Evolutionary conservation across 2,888 invertebrate genomes (phyloP).

Genomic region (Ctena decussata): DNA sequence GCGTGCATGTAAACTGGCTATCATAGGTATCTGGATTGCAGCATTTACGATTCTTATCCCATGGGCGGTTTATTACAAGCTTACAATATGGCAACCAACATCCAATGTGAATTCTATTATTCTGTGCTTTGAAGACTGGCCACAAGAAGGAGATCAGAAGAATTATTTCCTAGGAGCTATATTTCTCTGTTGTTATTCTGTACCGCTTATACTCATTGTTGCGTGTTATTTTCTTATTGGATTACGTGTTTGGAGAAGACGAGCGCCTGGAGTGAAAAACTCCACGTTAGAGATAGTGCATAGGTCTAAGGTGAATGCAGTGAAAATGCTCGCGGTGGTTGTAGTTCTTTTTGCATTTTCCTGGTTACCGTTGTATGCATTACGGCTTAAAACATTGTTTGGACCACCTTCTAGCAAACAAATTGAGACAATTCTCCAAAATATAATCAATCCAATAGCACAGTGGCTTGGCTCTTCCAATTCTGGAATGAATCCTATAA

Average conservation of each 20-base stretch:
- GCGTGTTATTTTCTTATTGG: constrained; percentile 97
- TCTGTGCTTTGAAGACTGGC: constrained; percentile 90
- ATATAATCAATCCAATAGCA: constrained; percentile 92
- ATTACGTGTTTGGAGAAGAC: constrained; percentile 95
- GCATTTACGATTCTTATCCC: constrained; percentile 95
- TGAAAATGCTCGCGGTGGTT: constrained; percentile 97
- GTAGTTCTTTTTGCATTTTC: constrained; percentile 97
- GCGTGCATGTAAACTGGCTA: constrained; percentile 94
- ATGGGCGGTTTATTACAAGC: constrained; percentile 96
- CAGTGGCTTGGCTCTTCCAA: constrained; percentile 98
- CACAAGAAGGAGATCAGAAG: constrained; percentile 93
- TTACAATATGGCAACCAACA: constrained; percentile 45
- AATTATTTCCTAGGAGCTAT: constrained; percentile 96
- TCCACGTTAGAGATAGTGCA: constrained; percentile 87
- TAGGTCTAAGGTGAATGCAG: constrained; percentile 97
- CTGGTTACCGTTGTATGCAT: constrained; percentile 96
- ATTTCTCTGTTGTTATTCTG: constrained; percentile 95
- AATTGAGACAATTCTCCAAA: constrained; percentile 90
- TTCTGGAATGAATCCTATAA: constrained; percentile 97
- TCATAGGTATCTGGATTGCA: constrained; percentile 95
- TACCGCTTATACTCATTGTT: constrained; percentile 96
- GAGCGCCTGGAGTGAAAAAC: constrained; percentile 95
- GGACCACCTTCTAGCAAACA: constrained; percentile 32
- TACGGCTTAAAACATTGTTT: constrained; percentile 91
- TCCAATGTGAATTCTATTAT: constrained; percentile 27